A percentile compares a stretch with the other conserved stretches of the same genome.
Conservation (phyloP, 2,888 invertebrate genomes). For the Tachina fera region DNA sequence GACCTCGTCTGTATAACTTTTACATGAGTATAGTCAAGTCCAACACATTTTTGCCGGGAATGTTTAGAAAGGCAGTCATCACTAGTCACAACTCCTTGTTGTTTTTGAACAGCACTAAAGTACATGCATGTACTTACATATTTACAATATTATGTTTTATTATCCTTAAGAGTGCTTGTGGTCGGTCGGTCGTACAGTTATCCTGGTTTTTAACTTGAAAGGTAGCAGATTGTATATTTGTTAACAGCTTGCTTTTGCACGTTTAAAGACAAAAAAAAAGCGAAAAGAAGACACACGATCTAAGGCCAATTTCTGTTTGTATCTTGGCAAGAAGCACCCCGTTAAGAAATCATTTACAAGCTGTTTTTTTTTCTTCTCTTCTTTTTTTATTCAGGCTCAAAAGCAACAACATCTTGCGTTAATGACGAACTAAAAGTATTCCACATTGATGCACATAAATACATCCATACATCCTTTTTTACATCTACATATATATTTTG, state of each 20-base stretch:
- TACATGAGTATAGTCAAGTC: neutral
- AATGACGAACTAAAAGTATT: neutral
- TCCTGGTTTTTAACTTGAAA: slow-evolving; percentile 46
- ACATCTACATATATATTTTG: neutral
- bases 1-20: neutral
- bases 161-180: slow-evolving; percentile 36
- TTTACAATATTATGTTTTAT: neutral
- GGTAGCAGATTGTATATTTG: slow-evolving; percentile 31
- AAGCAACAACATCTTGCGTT: slow-evolving; percentile 21
- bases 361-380: slow-evolving; percentile 31
- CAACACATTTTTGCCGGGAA: neutral
- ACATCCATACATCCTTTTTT: no score
- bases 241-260: slow-evolving; percentile 37
- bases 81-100: slow-evolving; percentile 1
- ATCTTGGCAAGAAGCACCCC: slow-evolving; percentile 17
- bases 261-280: neutral
- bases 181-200: slow-evolving; percentile 35
- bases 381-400: neutral
- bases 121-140: neutral
- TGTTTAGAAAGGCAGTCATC: slow-evolving; percentile 18
- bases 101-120: neutral
- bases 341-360: slow-evolving; percentile 61
- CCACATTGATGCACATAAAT: no score
- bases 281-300: slow-evolving; percentile 15
- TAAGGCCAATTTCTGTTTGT: slow-evolving; percentile 34